Percentiles rank a stretch among this genome's conserved stretches.
phyloP scores from a whole-genome alignment of 2,113 vertebrate genomes.

The Saguinus midas region DNA sequence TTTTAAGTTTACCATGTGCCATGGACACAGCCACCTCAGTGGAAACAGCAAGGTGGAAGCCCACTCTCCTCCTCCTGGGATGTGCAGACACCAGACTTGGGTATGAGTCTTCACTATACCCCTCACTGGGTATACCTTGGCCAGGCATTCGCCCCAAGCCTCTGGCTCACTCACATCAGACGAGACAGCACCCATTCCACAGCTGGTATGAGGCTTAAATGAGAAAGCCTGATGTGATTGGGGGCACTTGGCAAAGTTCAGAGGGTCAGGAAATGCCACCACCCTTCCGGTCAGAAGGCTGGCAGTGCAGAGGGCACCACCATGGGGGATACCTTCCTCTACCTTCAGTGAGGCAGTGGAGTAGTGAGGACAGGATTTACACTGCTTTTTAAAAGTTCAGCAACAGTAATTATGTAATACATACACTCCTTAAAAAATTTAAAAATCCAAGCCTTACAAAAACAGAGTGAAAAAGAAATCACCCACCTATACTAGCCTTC shows the following conservation, averaged over 20 bases:
- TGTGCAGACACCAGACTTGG: not conserved
- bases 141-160: not conserved
- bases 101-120: not conserved
- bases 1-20: not conserved
- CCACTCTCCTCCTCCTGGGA: not conserved
- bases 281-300: not conserved
- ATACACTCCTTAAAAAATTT: not conserved
- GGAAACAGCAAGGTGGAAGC: not conserved
- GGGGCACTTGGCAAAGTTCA: not conserved
- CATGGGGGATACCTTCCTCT: not conserved
- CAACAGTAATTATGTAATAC: not conserved
- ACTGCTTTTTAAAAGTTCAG: not conserved
- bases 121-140: not conserved
- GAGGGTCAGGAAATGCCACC: rapidly evolving
- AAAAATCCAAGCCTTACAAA: not conserved
- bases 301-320: not conserved
- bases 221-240: rapidly evolving
- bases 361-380: not conserved
- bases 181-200: not conserved
- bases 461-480: not conserved
- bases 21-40: not conserved
- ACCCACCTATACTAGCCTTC: not conserved
- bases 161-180: not conserved
- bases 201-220: not conserved
- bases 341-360: not conserved